A percentile compares a stretch with the other conserved stretches of the same genome.
Evolutionary conservation across 1,140 invertebrate species (phyloP).

Genomic region (Chlorops oryzae): DNA sequence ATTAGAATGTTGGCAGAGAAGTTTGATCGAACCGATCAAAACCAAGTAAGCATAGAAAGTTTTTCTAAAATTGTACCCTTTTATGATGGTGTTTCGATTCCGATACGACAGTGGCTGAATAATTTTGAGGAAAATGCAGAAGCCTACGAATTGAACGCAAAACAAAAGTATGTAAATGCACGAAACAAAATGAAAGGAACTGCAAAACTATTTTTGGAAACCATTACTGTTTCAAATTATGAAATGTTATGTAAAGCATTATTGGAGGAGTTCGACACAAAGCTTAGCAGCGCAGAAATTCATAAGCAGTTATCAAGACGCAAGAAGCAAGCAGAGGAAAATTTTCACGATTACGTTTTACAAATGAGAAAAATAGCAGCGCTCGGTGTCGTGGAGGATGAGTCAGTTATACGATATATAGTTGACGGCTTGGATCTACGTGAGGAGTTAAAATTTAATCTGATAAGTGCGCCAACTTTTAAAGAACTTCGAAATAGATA

Average conservation of each 20-base stretch:
- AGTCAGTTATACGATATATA: slow-evolving; percentile 3
- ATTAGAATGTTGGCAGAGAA: no score
- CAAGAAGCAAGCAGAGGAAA: slow-evolving; percentile 4
- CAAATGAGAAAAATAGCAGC: slow-evolving; percentile 4
- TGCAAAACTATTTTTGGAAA: slow-evolving; percentile 2
- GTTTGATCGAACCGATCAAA: no score
- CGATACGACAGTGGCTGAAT: slow-evolving; percentile 4
- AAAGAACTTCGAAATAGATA: no score
- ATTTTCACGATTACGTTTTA: slow-evolving; percentile 2
- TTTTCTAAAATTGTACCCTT: slow-evolving; percentile 1
- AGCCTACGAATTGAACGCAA: slow-evolving; percentile 2
- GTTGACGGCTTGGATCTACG: slow-evolving; percentile 1
- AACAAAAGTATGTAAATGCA: slow-evolving; percentile 9
- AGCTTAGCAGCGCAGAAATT: neutral
- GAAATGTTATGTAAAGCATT: slow-evolving; percentile 4
- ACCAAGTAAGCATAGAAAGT: no score
- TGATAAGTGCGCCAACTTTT: neutral
- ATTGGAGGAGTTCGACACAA: slow-evolving; percentile 3
- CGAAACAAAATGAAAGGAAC: slow-evolving; percentile 6
- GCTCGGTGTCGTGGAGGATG: neutral
- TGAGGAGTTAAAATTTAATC: neutral
- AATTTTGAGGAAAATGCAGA: slow-evolving; percentile 9
- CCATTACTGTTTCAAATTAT: neutral
- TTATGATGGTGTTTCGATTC: slow-evolving; percentile 1
- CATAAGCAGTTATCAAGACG: neutral